Base-by-base conservation (phyloP, 2,113 vertebrate species). In the Heteronetta atricapilla region DNA sequence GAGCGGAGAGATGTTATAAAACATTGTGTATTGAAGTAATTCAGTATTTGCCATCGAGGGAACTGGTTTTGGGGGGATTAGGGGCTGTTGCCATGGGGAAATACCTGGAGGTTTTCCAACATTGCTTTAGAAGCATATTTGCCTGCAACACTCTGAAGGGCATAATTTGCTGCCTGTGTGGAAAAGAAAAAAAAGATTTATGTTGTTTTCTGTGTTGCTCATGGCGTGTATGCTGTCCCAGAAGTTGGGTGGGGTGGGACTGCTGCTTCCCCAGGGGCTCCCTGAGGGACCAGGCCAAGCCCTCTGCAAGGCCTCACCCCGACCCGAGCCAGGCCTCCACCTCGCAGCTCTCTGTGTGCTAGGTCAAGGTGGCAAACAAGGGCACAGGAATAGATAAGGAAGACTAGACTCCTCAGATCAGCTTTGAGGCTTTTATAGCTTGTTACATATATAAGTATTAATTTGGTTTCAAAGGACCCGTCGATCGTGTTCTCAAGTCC, bases 301-400 rank as follows among this genome's bases (percentile, higher is more conserved):
- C 19, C 2, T 1, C 13, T 36, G 2, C 1, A 1, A 52, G 42
- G 55, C 42, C 46, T 66, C 17, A 10, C 3, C 2, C 16, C 28
- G 2, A 6, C 15, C 12, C 29, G 18, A 38, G 28, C 23, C 8
- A 26, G 31, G 55, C 62, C 28, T 58, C 22, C 26, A 7, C n/a
- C 82, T 64, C 3, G 11, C 17, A 6, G 23, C 53, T 68, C 46
- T 50, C 22, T 69, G 10, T 53, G 40, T 1, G 0, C 42, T 74
- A 50, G 23, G 25, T 63, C 28, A 10, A 38, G 20, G 63, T 28
- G 8, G 18, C 60, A n/a, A 52, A 59, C 33, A 79, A n/a, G 33
- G 33, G 20, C 50, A 17, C 7, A 17, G 20, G n/a, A 16, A 15
- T 44, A 3, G n/a, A 33, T 46, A 64, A 48, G 33, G 67, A 50